Evolutionary conservation across 2,888 invertebrate species (phyloP), one percentile per base, ranked within the genome.

Genomic region (Beris chalybata): DNA sequence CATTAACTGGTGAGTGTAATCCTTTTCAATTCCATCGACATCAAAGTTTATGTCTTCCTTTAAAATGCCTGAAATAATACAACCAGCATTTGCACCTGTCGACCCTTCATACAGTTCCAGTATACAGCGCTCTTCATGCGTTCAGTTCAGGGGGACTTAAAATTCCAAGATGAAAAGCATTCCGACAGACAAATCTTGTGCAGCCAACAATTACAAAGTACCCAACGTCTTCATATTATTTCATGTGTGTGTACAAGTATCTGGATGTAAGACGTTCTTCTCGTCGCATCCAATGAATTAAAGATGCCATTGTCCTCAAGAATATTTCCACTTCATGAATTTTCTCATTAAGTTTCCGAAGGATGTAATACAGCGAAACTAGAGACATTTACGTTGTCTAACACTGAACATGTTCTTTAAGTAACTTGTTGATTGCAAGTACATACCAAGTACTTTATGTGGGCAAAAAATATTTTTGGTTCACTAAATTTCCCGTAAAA

Each of bases 291-390:
- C 59, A 67, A 69, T 69, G 67, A 69, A 69, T 69, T 69, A 67
- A 69, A 69, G 67, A 69, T 66, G 67, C 65, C 63, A 61, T 69
- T 69, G 65, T 69, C 65, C 67, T 63, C 52, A 50, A 45, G 56
- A 67, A 66, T 65, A 67, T 67, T 69, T 69, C 69, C 69, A 66
- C 66, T 66, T 64, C 69, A 69, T 69, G 69, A 69, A 69, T 69
- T 69, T 69, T 69, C 69, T 67, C 66, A 69, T 69, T 69, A 69
- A 67, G 67, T 59, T 54, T 59, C 59, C 64, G 65, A 67, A 67
- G 45, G 66, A 64, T 67, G 67, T 67, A 54, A 63, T 58, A 64
- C 53, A 54, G 22, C 13, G 22, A n/a, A 4, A 38, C 32, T 11
- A 13, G 12, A 31, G 29, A 13, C 47, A n/a, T 29, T 58, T 58